phyloP scores from a whole-genome alignment of 2,797 vertebrate genomes.

The Bovichtus variegatus region DNA sequence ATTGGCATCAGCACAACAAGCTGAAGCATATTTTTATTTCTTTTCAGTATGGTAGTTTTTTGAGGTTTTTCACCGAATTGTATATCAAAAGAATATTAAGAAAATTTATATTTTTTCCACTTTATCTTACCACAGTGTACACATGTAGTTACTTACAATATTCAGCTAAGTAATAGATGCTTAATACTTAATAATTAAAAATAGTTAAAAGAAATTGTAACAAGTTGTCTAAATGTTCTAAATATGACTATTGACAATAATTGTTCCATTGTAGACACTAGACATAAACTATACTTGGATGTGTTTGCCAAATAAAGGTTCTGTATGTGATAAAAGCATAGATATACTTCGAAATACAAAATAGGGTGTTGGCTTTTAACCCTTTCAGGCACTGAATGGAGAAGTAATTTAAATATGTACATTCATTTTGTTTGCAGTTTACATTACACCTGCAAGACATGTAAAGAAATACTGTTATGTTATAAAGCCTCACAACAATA shows the following conservation, averaged over 20 bases:
- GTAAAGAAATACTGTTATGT: slow-evolving; percentile 42
- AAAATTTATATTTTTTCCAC: slow-evolving; percentile 11
- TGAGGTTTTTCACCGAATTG: slow-evolving; percentile 54
- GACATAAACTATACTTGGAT: slow-evolving; percentile 22
- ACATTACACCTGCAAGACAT: slow-evolving; percentile 38
- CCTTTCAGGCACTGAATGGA: slow-evolving; percentile 80
- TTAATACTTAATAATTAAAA: slow-evolving; percentile 50
- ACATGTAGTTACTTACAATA: slow-evolving; percentile 17
- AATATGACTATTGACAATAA: slow-evolving; percentile 18
- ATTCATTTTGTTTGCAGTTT: slow-evolving; percentile 51
- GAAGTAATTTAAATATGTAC: slow-evolving; percentile 63
- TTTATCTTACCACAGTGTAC: neutral
- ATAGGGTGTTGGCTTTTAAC: slow-evolving; percentile 93
- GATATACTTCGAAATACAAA: slow-evolving; percentile 84
- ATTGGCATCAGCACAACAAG: slow-evolving; percentile 28
- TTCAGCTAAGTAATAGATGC: slow-evolving; percentile 24
- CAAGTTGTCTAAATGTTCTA: slow-evolving; percentile 39
- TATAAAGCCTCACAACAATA: slow-evolving; percentile 31
- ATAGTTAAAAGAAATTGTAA: slow-evolving; percentile 43
- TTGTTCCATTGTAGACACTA: slow-evolving; percentile 15
- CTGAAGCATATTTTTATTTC: slow-evolving; percentile 51
- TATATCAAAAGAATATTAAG: slow-evolving; percentile 21
- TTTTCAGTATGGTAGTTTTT: slow-evolving; percentile 68
- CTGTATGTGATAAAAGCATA: slow-evolving; percentile 62
- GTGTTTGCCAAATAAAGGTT: slow-evolving; percentile 38